These are phyloP conservation scores for Phengaris alcon DNA, from an alignment of 2,888 invertebrate genomes.

Conservation along the genomic window DNA sequence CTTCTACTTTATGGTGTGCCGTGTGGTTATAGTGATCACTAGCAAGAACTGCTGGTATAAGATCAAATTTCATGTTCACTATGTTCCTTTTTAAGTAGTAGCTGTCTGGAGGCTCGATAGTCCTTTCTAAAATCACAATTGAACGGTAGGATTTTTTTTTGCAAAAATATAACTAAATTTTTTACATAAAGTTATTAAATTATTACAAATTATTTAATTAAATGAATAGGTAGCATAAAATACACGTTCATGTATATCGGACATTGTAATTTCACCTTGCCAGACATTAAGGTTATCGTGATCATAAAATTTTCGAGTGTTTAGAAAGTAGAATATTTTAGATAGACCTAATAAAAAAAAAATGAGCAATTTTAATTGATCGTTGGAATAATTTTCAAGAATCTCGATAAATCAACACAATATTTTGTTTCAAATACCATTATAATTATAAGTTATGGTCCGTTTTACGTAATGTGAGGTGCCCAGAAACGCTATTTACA, in stretches of 20 bases:
- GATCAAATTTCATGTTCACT: neutral
- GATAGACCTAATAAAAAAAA: constrained; percentile 16
- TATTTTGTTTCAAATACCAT: constrained; percentile 36
- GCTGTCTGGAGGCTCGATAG: neutral
- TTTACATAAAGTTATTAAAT: neutral
- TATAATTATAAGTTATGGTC: constrained; percentile 13
- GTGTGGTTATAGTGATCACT: neutral
- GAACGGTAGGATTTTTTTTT: no score
- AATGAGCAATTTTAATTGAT: constrained; percentile 21
- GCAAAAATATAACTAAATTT: neutral
- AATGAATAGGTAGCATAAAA: neutral
- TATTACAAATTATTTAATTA: neutral
- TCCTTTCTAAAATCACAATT: no score
- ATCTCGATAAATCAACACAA: constrained; percentile 28
- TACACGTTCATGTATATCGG: neutral
- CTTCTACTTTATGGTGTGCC: neutral
- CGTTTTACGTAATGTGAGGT: constrained; percentile 10
- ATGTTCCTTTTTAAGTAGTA: neutral
- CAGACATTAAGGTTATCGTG: constrained; percentile 21
- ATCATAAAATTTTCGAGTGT: constrained; percentile 25
- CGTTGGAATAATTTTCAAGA: constrained; percentile 15
- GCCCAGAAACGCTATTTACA: neutral
- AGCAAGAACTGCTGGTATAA: neutral
- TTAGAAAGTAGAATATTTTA: constrained; percentile 18
- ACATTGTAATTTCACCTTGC: constrained; percentile 15